Base-by-base conservation (phyloP, 2,888 invertebrate genomes). In the Plebejus anna region DNA sequence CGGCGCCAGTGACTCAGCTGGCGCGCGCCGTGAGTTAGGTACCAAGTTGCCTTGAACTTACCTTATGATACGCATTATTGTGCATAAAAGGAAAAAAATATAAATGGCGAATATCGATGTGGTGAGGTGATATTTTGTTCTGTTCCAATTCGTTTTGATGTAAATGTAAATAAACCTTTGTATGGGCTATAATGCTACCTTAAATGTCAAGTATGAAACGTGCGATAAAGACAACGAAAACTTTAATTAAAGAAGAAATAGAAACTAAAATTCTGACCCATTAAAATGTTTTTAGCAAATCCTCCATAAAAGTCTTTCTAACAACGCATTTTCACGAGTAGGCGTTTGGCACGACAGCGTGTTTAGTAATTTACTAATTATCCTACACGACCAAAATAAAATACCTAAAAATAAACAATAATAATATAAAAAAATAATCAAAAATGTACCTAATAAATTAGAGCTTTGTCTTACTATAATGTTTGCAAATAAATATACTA, bases 21-120 rank as follows among this genome's bases (percentile, higher is more conserved):
- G 61, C 61, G 61, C 6, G 61, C 61, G 61, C 61, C 59, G 22
- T 61, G 61, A 28, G 61, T 61, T 61, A 28, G 61, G 28, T 61
- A 61, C n/a, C 22, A 22, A 28, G 22, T 61, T 4, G 61, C 61
- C 61, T 61, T 61, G 61, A 61, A 61, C 61, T 61, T 61, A 61
- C 61, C 28, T 28, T 28, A 61, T 28, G 28, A 61, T 28, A 61
- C 61, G 61, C 61, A 61, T 28, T 59, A 59, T 22, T 22, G 61
- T 4, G 11, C 61, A 61, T 61, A 61, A 61, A 61, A 61, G 28
- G 28, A 28, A 61, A 28, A 61, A 11, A 61, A 28, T 61, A 61
- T 61, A 61, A 61, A 55, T 16, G 55, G 55, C 16, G 55, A 55
- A 55, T 55, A 11, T 47, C 47, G 47, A 47, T 47, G 47, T 9